Percentiles rank a stretch among this genome's conserved stretches.
Conservation (phyloP, 2,113 vertebrate genomes). For the Orientallactaga bullata region DNA sequence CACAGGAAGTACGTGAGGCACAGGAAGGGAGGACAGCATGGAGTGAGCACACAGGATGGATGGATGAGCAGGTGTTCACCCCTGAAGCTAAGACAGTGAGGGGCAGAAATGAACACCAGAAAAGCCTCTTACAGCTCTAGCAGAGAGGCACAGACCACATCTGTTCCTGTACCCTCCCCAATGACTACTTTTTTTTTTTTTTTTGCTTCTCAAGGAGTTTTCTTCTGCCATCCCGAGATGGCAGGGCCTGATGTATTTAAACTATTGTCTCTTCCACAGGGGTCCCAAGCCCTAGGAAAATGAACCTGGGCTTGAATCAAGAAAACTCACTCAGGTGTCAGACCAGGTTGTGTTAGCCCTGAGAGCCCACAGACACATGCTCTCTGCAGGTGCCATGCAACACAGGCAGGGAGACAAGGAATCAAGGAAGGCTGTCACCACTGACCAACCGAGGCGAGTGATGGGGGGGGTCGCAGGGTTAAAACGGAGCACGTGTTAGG, state of each 20-base stretch:
- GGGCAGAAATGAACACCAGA: neutral
- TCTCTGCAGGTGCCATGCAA: constrained; percentile 81
- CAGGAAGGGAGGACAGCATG: neutral
- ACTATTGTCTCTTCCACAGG: neutral
- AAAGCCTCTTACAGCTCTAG: neutral
- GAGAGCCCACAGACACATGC: constrained; percentile 23
- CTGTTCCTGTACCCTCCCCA: neutral
- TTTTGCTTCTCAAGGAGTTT: no score
- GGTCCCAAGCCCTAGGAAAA: constrained; percentile 16
- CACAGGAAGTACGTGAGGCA: neutral
- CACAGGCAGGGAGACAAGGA: constrained; percentile 40
- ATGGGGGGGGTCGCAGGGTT: neutral
- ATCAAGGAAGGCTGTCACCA: neutral
- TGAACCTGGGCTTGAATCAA: neutral
- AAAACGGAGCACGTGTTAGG: constrained; percentile 20
- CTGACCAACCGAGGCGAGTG: constrained; percentile 27
- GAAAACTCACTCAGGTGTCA: constrained; percentile 19
- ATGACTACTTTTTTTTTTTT: no score
- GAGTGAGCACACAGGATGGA: neutral
- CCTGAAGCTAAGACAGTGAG: neutral
- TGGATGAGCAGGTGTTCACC: neutral
- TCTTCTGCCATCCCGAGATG: neutral
- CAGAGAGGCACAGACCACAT: neutral
- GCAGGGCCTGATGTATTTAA: neutral
- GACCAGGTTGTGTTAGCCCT: neutral